A percentile compares a stretch with the other conserved stretches of the same genome.
Evolutionary conservation across 2,888 invertebrate species (phyloP).

Genomic region (Ypsolopha scabrella): DNA sequence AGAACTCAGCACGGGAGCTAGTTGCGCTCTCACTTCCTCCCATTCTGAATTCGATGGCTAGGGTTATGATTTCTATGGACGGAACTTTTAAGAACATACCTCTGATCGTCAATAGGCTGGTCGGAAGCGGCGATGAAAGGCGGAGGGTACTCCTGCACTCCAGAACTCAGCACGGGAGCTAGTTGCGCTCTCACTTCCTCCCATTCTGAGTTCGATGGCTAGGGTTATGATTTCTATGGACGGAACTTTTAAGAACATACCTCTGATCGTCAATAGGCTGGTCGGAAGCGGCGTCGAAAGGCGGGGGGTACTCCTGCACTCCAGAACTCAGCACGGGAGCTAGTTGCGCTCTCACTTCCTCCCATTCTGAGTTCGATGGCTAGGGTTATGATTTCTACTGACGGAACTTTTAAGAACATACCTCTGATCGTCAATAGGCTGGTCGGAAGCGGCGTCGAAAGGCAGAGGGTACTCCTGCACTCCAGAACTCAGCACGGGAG

Average conservation of each 20-base stretch:
- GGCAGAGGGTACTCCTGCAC: slow-evolving; percentile 75
- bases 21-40: slow-evolving; percentile 74
- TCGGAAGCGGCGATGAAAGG: slow-evolving; percentile 92
- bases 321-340: slow-evolving; percentile 70
- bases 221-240: no score
- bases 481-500: slow-evolving; percentile 67
- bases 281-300: slow-evolving; percentile 90
- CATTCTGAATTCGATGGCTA: slow-evolving; percentile 34
- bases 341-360: slow-evolving; percentile 71
- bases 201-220: slow-evolving; percentile 47
- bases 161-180: slow-evolving; percentile 69
- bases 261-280: slow-evolving; percentile 89
- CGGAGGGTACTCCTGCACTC: slow-evolving; percentile 71
- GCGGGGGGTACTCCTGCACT: slow-evolving; percentile 72
- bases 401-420: slow-evolving; percentile 31
- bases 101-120: slow-evolving; percentile 88
- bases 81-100: slow-evolving; percentile 75
- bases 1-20: slow-evolving; percentile 71
- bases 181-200: slow-evolving; percentile 73
- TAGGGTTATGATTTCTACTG: background rate
- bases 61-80: background rate
- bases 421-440: slow-evolving; percentile 91
- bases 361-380: slow-evolving; percentile 57
- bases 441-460: slow-evolving; percentile 88
- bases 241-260: slow-evolving; percentile 47